These are phyloP conservation scores for Pseudocheirus occidentalis DNA, from an alignment of 2,797 vertebrate species.

Conservation along the genomic window DNA sequence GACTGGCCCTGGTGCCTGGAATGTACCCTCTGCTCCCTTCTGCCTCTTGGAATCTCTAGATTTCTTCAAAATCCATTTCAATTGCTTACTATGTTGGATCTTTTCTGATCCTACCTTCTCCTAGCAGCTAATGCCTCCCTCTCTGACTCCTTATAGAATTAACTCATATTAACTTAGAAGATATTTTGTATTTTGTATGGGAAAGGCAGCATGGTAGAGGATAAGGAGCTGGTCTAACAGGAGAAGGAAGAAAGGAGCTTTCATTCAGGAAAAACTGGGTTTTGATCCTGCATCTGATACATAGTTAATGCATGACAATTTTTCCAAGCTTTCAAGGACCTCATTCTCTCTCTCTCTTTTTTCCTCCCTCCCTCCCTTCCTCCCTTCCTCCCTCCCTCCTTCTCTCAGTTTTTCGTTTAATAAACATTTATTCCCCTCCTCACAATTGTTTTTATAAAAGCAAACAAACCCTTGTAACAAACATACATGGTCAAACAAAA, in stretches of 20 bases:
- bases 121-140: not conserved
- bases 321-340: not conserved
- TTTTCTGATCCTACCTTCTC: not conserved
- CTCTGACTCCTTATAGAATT: not conserved
- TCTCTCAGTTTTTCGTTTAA: not conserved
- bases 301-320: not conserved
- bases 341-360: not conserved
- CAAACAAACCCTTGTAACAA: not conserved
- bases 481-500: not conserved
- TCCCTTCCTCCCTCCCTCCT: no score
- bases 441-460: not conserved
- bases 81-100: not conserved
- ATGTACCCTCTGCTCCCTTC: not conserved
- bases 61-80: not conserved
- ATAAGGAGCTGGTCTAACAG: not conserved
- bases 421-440: not conserved
- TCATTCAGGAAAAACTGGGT: not conserved
- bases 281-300: not conserved
- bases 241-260: no score
- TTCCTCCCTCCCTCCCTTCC: no score
- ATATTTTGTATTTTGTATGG: not conserved
- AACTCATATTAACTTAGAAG: not conserved
- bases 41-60: not conserved
- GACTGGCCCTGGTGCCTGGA: not conserved
- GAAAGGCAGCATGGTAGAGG: not conserved